Percentiles rank a stretch among this genome's conserved stretches.
phyloP scores from a whole-genome alignment of 2,113 vertebrate genomes.

The Lepisosteus oculatus region DNA sequence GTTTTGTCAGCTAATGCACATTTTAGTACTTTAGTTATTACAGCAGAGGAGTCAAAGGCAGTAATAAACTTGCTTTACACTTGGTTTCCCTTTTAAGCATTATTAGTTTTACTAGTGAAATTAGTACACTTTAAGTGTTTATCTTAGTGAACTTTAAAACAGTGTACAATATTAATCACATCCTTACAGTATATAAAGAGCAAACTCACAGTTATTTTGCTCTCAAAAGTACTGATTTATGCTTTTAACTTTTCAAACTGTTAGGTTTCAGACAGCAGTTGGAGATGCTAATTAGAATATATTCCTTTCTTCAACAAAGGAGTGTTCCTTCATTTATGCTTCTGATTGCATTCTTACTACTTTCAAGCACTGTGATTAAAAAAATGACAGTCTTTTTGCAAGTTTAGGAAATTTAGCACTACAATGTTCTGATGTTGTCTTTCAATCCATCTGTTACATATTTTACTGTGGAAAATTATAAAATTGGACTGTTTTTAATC shows the following conservation, averaged over 20 bases:
- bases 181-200: too few relatives aligned
- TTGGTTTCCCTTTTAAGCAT: not conserved
- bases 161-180: not conserved
- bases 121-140: slow-evolving; percentile 4
- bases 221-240: slow-evolving; percentile 6
- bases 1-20: not conserved
- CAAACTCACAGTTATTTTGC: not conserved
- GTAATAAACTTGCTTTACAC: too few relatives aligned
- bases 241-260: not conserved
- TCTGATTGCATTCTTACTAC: not conserved
- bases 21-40: not conserved
- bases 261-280: slow-evolving; percentile 14
- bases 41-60: too few relatives aligned
- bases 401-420: not conserved
- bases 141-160: not conserved
- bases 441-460: not conserved
- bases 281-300: slow-evolving; percentile 18
- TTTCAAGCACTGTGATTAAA: not conserved
- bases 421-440: not conserved
- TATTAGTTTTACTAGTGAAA: not conserved
- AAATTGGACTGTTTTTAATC: not conserved
- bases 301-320: slow-evolving; percentile 9
- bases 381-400: not conserved
- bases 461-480: not conserved
- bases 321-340: slow-evolving; percentile 5